Base-by-base conservation (phyloP, 2,113 vertebrate genomes). In the Mystacornis crossleyi region DNA sequence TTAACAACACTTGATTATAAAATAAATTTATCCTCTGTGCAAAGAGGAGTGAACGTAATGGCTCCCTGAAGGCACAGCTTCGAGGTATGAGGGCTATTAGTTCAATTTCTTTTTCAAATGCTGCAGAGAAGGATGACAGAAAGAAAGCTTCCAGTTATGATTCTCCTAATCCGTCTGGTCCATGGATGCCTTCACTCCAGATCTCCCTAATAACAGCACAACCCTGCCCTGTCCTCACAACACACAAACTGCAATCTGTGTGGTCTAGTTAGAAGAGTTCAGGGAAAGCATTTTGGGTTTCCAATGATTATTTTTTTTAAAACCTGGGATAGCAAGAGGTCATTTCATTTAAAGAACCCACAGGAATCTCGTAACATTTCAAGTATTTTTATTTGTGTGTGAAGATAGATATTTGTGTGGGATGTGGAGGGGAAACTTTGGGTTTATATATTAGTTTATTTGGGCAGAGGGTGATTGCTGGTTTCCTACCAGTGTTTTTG, bases 1-100 rank as follows among this genome's bases (percentile, higher is more conserved):
- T 93, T 91, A 96, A 65, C 62, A 91, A 57, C 81, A 94, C 40
- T 94, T 88, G 81, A 93, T 90, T 80, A 95, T 50, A 82, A 93
- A 91, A 92, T 70, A 93, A 81, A 86, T 83, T 78, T 53, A 43
- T 38, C 74, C 79, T 90, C 74, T 81, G 57, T 58, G 85, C 66
- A 93, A 81, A 80, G 58, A 83, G 33, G 51, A 96, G 60, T 18
- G 51, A 93, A 81, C 43, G 17, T 70, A 93, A 92, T 18, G 42
- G 47, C 67, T 94, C 84, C 85, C 87, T 71, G 25, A 88, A 77
- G 93, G 79, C 82, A 86, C 38, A 86, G 29, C 51, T 73, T 29
- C 10, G 40, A 96, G 79, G 60, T 55, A 75, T 34, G 70, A 93
- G 51, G 47, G 42, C 70, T 80, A n/a, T 94, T 77, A 90, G 81